Conservation (phyloP, 1,140 invertebrate species). For the Bombus terrestris region DNA sequence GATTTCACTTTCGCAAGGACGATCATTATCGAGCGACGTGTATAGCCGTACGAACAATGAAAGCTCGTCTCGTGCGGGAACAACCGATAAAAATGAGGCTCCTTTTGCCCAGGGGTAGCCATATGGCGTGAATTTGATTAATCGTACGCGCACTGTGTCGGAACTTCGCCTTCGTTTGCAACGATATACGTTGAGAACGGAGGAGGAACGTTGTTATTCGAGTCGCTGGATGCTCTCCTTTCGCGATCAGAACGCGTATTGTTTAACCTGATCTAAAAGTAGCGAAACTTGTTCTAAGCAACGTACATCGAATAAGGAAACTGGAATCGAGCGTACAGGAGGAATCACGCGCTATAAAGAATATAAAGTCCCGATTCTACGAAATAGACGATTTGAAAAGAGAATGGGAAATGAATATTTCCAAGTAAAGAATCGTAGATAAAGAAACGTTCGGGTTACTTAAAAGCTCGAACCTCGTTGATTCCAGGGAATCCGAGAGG, state of each 20-base stretch:
- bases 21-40: conserved; percentile 4
- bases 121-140: conserved; percentile 71
- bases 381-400: background rate
- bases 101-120: conserved; percentile 52
- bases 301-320: conserved; percentile 11
- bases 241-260: background rate
- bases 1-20: conserved; percentile 53
- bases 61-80: conserved; percentile 32
- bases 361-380: background rate
- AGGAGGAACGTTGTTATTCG: conserved; percentile 46
- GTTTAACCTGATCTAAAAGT: background rate
- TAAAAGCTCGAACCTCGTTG: background rate
- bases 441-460: background rate
- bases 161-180: conserved; percentile 45
- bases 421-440: background rate
- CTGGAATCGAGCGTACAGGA: background rate
- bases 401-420: background rate
- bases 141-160: conserved; percentile 46
- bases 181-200: conserved; percentile 33
- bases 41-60: conserved; percentile 40
- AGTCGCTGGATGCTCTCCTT: background rate
- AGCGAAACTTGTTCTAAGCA: background rate
- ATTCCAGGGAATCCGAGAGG: too few species aligned
- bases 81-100: conserved; percentile 52
- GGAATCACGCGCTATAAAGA: background rate